Evolutionary conservation across 37 sponge, comb jelly and placozoan genomes (phyloP).

Genomic region (Tethya wilhelma): DNA sequence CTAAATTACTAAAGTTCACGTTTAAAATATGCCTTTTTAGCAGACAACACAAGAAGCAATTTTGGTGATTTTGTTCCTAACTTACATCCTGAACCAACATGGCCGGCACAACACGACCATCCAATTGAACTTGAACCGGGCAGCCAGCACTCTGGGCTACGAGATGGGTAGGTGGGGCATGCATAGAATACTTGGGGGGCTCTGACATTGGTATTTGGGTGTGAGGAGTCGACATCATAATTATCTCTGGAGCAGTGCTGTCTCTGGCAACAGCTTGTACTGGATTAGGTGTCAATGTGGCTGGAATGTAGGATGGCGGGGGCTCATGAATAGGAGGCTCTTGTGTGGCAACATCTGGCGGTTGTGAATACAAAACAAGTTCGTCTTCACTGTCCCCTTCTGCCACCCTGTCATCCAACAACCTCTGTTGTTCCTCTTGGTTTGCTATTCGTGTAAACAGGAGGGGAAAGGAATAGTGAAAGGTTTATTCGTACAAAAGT

Average conservation of each 20-base stretch:
- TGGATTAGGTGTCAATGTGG: background rate
- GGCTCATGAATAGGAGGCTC: background rate
- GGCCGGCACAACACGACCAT: constrained; percentile 31
- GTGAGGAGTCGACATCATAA: too few relatives aligned
- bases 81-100: constrained; percentile 50
- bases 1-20: too few relatives aligned
- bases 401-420: background rate
- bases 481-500: background rate
- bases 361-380: background rate
- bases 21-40: too few relatives aligned
- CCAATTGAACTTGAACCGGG: constrained; percentile 33
- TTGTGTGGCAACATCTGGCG: background rate
- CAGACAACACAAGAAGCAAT: too few relatives aligned
- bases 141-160: background rate
- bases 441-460: too few relatives aligned
- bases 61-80: background rate
- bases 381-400: constrained; percentile 22
- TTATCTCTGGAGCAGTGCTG: too few relatives aligned
- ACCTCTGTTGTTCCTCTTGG: constrained; percentile 16
- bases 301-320: constrained; percentile 7
- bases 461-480: background rate
- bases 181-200: background rate
- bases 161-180: background rate
- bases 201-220: too few relatives aligned
- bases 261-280: too few relatives aligned